A percentile compares a stretch with the other conserved stretches of the same genome.
phyloP scores from a whole-genome alignment of 2,888 invertebrate genomes.

The Aproaerema taeniolella region DNA sequence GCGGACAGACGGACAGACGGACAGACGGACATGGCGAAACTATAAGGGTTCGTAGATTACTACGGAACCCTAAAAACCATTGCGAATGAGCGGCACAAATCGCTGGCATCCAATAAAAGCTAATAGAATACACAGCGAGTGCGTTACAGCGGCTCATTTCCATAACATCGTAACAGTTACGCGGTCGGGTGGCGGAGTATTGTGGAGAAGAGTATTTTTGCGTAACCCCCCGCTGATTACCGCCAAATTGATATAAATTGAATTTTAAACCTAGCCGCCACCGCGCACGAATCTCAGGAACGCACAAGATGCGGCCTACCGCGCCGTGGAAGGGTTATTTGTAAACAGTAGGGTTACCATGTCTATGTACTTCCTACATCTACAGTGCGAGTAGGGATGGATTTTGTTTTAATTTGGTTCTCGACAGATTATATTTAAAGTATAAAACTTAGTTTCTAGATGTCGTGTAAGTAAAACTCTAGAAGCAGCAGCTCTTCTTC shows the following conservation, averaged over 20 bases:
- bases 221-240: slow-evolving; percentile 66
- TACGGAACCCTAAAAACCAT: too few species aligned
- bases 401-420: too few species aligned
- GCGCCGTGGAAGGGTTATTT: slow-evolving; percentile 55
- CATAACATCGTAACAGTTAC: slow-evolving; percentile 30
- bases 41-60: too few species aligned
- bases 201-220: slow-evolving; percentile 65
- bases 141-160: slow-evolving; percentile 30
- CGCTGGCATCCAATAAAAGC: slow-evolving; percentile 4
- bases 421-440: too few species aligned
- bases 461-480: too few species aligned
- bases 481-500: too few species aligned
- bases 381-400: too few species aligned
- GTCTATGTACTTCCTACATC: too few species aligned
- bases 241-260: slow-evolving; percentile 75
- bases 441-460: too few species aligned
- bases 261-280: slow-evolving; percentile 69
- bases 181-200: slow-evolving; percentile 23
- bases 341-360: slow-evolving; percentile 45
- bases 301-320: slow-evolving; percentile 38
- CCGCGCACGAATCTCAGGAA: slow-evolving; percentile 35
- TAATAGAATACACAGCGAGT: slow-evolving; percentile 5
- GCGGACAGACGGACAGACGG: too few species aligned
- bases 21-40: too few species aligned
- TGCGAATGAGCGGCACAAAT: not conserved